Conservation (phyloP, 2,888 invertebrate species). For the Heliothis peltigera region DNA sequence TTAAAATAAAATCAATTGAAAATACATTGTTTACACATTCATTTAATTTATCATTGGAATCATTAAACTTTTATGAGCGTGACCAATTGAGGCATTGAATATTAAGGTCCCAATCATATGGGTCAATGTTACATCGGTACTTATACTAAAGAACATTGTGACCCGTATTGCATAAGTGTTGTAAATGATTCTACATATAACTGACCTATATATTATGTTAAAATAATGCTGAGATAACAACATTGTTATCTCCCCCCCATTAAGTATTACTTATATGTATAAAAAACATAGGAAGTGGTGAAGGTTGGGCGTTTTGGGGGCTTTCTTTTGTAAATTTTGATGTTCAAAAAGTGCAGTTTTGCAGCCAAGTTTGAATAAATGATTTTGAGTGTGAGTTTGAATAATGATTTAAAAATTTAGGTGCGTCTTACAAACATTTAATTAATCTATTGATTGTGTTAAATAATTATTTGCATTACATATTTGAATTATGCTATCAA, state of each 20-base stretch:
- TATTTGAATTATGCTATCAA: too few species aligned
- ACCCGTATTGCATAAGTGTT: conserved; percentile 27
- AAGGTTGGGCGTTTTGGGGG: too few species aligned
- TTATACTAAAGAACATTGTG: conserved; percentile 8
- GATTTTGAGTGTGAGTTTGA: too few species aligned
- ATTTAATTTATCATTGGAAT: conserved; percentile 29
- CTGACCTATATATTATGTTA: conserved; percentile 26
- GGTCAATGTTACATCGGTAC: conserved; percentile 62
- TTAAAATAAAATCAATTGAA: conserved; percentile 6
- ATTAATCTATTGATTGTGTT: conserved; percentile 14
- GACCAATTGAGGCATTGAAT: conserved; percentile 61
- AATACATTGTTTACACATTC: conserved; percentile 21
- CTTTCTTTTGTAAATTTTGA: too few species aligned
- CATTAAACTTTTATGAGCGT: conserved; percentile 55
- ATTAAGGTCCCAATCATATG: conserved; percentile 57
- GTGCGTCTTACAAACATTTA: conserved; percentile 28
- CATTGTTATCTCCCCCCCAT: conserved; percentile 13
- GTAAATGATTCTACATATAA: conserved; percentile 12
- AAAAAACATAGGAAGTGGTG: too few species aligned
- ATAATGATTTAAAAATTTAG: conserved; percentile 17
- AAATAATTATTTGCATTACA: background rate
- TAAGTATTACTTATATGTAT: conserved; percentile 30
- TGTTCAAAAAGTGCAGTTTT: too few species aligned
- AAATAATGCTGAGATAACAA: conserved; percentile 18
- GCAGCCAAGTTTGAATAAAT: too few species aligned